A percentile compares a stretch with the other conserved stretches of the same genome.
Conservation (phyloP, 1,140 invertebrate genomes). For the Drosophila varians region DNA sequence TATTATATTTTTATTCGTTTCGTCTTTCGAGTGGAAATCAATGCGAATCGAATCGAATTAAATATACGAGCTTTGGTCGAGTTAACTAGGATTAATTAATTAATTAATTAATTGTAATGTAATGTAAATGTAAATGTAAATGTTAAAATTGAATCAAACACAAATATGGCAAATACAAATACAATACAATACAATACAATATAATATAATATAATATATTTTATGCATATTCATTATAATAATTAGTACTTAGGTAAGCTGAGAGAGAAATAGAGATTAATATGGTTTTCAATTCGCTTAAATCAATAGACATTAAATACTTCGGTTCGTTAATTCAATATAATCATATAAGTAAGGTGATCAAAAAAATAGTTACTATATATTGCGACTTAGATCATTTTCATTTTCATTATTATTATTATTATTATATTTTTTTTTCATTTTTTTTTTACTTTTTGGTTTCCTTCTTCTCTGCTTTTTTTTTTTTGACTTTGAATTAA, state of each 20-base stretch:
- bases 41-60: slow-evolving; percentile 62
- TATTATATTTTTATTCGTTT: slow-evolving; percentile 14
- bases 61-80: slow-evolving; percentile 34
- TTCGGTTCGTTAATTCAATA: slow-evolving; percentile 64
- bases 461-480: slow-evolving; percentile 9
- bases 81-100: slow-evolving; percentile 32
- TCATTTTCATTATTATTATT: slow-evolving; percentile 16
- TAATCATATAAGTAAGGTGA: slow-evolving; percentile 56
- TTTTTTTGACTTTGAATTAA: slow-evolving; percentile 7
- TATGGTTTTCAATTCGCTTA: slow-evolving; percentile 46
- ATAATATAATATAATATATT: slow-evolving; percentile 52
- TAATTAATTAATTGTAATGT: slow-evolving; percentile 18
- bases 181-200: slow-evolving; percentile 57
- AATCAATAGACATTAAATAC: slow-evolving; percentile 78
- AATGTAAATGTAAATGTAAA: slow-evolving; percentile 36
- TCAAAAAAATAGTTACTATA: slow-evolving; percentile 52
- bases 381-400: slow-evolving; percentile 55
- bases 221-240: slow-evolving; percentile 41
- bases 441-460: slow-evolving; percentile 5
- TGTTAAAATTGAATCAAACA: slow-evolving; percentile 55
- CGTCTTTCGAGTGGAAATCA: slow-evolving; percentile 54
- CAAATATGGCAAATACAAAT: slow-evolving; percentile 43
- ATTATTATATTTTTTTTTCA: slow-evolving; percentile 11
- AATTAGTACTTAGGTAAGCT: slow-evolving; percentile 44
- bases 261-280: slow-evolving; percentile 23